Evolutionary conservation across 2,888 invertebrate genomes (phyloP).

Genomic region (Bombylius discolor): DNA sequence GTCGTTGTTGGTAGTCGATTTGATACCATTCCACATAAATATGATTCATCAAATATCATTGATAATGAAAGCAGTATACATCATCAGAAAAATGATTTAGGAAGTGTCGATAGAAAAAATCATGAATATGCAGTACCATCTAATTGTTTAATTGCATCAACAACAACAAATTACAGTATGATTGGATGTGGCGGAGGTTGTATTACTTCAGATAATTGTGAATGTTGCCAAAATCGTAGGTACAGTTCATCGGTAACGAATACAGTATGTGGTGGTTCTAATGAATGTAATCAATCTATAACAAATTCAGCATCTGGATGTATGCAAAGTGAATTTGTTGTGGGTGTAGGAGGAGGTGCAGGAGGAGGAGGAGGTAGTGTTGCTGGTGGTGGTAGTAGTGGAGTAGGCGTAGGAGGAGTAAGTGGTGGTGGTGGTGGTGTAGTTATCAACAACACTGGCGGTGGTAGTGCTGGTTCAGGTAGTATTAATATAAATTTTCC

Average conservation of each 20-base stretch:
- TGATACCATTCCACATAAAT: slow-evolving; percentile 19
- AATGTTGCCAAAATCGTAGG: slow-evolving; percentile 6
- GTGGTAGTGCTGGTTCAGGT: neutral
- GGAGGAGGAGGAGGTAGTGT: slow-evolving; percentile 6
- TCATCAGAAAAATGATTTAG: slow-evolving; percentile 9
- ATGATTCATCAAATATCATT: slow-evolving; percentile 4
- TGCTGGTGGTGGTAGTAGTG: slow-evolving; percentile 11
- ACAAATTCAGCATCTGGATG: slow-evolving; percentile 8
- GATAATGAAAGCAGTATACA: slow-evolving; percentile 2
- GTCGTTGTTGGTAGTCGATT: slow-evolving; percentile 23
- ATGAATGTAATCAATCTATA: slow-evolving; percentile 7
- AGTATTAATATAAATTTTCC: slow-evolving; percentile 1
- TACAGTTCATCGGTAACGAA: slow-evolving; percentile 6
- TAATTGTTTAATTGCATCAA: slow-evolving; percentile 16
- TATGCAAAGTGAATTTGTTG: slow-evolving; percentile 23
- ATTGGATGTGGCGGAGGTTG: neutral
- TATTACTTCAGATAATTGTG: slow-evolving; percentile 4
- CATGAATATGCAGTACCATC: slow-evolving; percentile 35
- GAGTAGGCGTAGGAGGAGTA: slow-evolving; percentile 31
- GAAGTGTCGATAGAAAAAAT: slow-evolving; percentile 16
- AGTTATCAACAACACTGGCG: too few species aligned
- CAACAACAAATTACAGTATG: slow-evolving; percentile 7
- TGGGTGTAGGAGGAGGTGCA: slow-evolving; percentile 14
- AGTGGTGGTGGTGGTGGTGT: neutral
- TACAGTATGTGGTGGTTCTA: slow-evolving; percentile 6